Percentiles rank a stretch among this genome's conserved stretches.
Evolutionary conservation across 2,797 vertebrate species (phyloP).

Genomic region (Oryzias dopingdopingensis): DNA sequence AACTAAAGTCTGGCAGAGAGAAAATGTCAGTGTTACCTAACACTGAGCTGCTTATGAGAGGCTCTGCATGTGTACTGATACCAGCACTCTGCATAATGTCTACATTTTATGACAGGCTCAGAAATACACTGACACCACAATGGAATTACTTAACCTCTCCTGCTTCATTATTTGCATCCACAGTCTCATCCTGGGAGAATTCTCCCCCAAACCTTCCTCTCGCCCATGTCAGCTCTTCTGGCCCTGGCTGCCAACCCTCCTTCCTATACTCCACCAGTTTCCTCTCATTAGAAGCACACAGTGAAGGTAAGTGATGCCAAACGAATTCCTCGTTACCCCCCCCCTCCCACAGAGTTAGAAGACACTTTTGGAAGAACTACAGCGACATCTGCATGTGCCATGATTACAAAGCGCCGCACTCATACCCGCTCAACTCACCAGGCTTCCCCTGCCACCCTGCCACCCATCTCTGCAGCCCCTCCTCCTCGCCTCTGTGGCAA

Average conservation of each 20-base stretch:
- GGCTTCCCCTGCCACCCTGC: slow-evolving; percentile 69
- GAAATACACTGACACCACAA: slow-evolving; percentile 58
- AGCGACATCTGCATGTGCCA: slow-evolving; percentile 99
- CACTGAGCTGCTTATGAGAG: slow-evolving; percentile 72
- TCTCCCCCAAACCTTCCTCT: slow-evolving; percentile 46
- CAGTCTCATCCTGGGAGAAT: slow-evolving; percentile 77
- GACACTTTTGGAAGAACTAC: slow-evolving; percentile 96
- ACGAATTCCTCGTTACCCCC: slow-evolving; percentile 79
- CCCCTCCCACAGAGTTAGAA: slow-evolving; percentile 74
- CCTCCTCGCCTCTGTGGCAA: slow-evolving; percentile 66
- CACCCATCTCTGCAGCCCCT: slow-evolving; percentile 49
- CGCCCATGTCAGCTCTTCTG: slow-evolving; percentile 47
- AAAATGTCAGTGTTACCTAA: slow-evolving; percentile 65
- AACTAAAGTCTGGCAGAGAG: slow-evolving; percentile 55
- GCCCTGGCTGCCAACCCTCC: slow-evolving; percentile 49
- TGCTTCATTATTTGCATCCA: slow-evolving; percentile 83
- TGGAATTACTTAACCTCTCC: slow-evolving; percentile 57
- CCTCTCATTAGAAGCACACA: slow-evolving; percentile 62
- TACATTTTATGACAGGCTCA: slow-evolving; percentile 79
- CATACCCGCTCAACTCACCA: slow-evolving; percentile 67
- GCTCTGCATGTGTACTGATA: slow-evolving; percentile 84
- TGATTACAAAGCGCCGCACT: slow-evolving; percentile 81
- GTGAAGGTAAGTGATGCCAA: slow-evolving; percentile 77
- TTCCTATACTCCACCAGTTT: slow-evolving; percentile 53
- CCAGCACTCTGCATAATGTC: slow-evolving; percentile 84